Evolutionary conservation across 2,113 vertebrate genomes (phyloP).

Genomic region (Antennarius striatus): DNA sequence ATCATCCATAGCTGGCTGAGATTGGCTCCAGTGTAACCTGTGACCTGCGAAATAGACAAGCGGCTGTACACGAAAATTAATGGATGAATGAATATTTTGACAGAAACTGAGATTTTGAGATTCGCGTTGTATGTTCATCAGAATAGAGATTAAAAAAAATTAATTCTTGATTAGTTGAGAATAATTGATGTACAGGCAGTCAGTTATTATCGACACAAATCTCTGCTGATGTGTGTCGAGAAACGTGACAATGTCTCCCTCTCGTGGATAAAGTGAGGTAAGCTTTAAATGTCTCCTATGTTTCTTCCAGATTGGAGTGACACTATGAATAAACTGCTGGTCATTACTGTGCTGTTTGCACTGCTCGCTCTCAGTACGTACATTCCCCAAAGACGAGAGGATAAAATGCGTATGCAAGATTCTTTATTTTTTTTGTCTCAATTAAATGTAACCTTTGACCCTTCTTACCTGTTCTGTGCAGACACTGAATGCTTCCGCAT

Average conservation of each 20-base stretch:
- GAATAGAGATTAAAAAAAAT: not conserved
- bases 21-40: too few relatives aligned
- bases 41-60: too few relatives aligned
- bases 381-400: not conserved
- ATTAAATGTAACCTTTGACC: not conserved
- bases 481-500: slow-evolving; percentile 75
- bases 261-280: slow-evolving; percentile 53
- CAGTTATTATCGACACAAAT: not conserved
- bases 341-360: slow-evolving; percentile 68
- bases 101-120: not conserved
- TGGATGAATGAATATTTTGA: not conserved
- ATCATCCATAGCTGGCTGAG: too few relatives aligned
- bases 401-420: not conserved
- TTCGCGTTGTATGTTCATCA: not conserved
- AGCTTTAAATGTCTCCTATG: slow-evolving; percentile 1
- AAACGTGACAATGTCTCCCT: slow-evolving; percentile 54
- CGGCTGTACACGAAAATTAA: too few relatives aligned
- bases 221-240: not conserved
- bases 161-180: not conserved
- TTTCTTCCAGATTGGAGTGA: slow-evolving; percentile 46
- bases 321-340: slow-evolving; percentile 77
- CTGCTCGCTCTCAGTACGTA: slow-evolving; percentile 75
- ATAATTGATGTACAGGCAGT: not conserved
- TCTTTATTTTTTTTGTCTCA: not conserved
- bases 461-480: slow-evolving; percentile 27